phyloP scores from a whole-genome alignment of 2,888 invertebrate genomes.

The Chymomyza caudatula region DNA sequence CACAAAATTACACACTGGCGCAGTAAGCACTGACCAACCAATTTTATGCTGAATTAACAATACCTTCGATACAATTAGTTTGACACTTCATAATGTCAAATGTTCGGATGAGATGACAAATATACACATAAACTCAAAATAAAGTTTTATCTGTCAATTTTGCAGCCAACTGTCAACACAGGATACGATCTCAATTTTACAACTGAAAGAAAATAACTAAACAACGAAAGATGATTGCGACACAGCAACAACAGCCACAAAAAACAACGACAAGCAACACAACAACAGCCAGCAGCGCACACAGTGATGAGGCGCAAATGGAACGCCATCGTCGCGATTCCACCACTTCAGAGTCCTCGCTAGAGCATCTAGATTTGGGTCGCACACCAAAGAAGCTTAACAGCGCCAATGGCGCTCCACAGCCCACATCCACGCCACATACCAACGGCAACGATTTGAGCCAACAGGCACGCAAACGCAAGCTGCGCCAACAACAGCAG shows the following conservation, averaged over 20 bases:
- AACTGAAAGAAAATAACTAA: slow-evolving; percentile 26
- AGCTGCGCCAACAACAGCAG: slow-evolving; percentile 36
- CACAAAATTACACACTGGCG: no score
- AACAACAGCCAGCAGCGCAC: slow-evolving; percentile 7
- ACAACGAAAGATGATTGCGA: slow-evolving; percentile 31
- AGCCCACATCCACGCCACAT: slow-evolving; percentile 70
- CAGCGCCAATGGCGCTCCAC: slow-evolving; percentile 49
- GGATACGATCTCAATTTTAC: slow-evolving; percentile 46
- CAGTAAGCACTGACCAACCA: no score
- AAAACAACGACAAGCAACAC: slow-evolving; percentile 15
- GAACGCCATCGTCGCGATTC: slow-evolving; percentile 76
- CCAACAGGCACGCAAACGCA: slow-evolving; percentile 50
- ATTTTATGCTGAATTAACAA: no score
- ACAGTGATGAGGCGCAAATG: slow-evolving; percentile 49
- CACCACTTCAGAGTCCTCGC: slow-evolving; percentile 77
- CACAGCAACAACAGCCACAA: slow-evolving; percentile 23
- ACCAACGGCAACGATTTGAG: slow-evolving; percentile 7
- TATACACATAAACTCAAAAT: no score
- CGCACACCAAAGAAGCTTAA: slow-evolving; percentile 74
- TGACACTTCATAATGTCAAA: no score
- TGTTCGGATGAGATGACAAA: no score
- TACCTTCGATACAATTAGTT: no score
- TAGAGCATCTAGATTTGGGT: slow-evolving; percentile 77
- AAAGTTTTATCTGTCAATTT: neutral
- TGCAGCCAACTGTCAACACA: neutral